Evolutionary conservation across 2,113 vertebrate genomes (phyloP).

Genomic region (Pangasianodon gigas): DNA sequence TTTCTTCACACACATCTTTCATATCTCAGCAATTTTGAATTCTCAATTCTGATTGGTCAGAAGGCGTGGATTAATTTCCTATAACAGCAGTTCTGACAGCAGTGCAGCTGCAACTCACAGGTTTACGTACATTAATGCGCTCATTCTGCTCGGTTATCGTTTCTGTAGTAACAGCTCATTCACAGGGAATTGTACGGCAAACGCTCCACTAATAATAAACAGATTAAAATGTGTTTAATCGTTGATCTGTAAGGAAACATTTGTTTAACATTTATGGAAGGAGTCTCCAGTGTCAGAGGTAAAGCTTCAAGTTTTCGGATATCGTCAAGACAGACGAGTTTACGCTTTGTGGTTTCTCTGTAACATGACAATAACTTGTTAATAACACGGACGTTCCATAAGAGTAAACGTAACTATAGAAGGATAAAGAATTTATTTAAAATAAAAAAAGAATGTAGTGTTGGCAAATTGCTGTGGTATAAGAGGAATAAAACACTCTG

Average conservation of each 20-base stretch:
- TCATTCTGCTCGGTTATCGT: background rate
- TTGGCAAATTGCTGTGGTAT: too few species aligned
- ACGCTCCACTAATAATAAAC: too few species aligned
- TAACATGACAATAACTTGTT: too few species aligned
- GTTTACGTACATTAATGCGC: background rate
- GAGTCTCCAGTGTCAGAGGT: background rate
- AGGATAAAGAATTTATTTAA: too few species aligned
- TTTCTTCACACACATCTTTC: background rate
- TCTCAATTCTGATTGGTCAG: too few species aligned
- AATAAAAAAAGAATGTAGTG: too few species aligned
- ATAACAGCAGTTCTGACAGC: too few species aligned
- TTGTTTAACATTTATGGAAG: background rate
- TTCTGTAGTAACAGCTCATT: background rate
- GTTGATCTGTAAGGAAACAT: background rate
- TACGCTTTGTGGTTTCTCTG: background rate
- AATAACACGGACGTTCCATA: too few species aligned
- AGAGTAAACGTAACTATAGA: too few species aligned
- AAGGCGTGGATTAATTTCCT: background rate
- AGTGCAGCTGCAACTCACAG: background rate
- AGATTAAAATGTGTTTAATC: too few species aligned
- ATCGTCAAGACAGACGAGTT: background rate
- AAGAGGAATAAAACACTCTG: too few species aligned
- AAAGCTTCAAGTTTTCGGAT: background rate
- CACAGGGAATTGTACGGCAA: background rate
- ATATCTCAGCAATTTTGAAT: background rate